Percentiles rank a stretch among this genome's conserved stretches.
These are phyloP conservation scores for Microchirus variegatus DNA, from an alignment of 2,797 vertebrate species.

Conservation along the genomic window DNA sequence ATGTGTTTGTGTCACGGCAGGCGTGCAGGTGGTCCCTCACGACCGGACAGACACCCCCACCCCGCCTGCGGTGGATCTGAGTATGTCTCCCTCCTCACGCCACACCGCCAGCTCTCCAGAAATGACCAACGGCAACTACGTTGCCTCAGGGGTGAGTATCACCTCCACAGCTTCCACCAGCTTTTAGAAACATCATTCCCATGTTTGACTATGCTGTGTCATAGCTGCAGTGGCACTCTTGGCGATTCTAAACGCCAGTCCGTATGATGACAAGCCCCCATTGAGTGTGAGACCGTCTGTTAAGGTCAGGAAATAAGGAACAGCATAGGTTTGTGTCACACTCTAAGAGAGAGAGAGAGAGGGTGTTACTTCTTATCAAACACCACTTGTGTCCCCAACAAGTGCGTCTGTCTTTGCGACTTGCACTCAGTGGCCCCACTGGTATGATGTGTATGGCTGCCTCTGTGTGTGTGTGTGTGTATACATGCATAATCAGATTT, in stretches of 20 bases:
- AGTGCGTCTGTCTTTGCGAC: conserved; percentile 58
- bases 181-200: too few species aligned
- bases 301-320: conserved; percentile 57
- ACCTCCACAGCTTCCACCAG: neutral
- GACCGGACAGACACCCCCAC: conserved; percentile 85
- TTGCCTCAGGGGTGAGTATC: conserved; percentile 84
- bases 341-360: neutral
- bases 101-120: conserved; percentile 85
- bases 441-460: conserved; percentile 40
- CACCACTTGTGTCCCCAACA: conserved; percentile 72
- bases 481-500: conserved; percentile 76
- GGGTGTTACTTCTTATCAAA: conserved; percentile 65
- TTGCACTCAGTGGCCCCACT: conserved; percentile 57
- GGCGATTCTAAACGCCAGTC: too few species aligned
- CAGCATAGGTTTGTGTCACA: conserved; percentile 45
- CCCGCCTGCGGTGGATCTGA: conserved; percentile 89
- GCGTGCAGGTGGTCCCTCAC: conserved; percentile 82
- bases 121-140: conserved; percentile 82
- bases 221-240: too few species aligned
- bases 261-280: conserved; percentile 2
- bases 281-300: conserved; percentile 34
- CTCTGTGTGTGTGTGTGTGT: conserved; percentile 41
- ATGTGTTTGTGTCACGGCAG: conserved; percentile 58
- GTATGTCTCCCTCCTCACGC: conserved; percentile 88
- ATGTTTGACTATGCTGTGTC: too few species aligned